Evolutionary conservation across 2,888 invertebrate genomes (phyloP).

Genomic region (Listrodromus nycthemerus): DNA sequence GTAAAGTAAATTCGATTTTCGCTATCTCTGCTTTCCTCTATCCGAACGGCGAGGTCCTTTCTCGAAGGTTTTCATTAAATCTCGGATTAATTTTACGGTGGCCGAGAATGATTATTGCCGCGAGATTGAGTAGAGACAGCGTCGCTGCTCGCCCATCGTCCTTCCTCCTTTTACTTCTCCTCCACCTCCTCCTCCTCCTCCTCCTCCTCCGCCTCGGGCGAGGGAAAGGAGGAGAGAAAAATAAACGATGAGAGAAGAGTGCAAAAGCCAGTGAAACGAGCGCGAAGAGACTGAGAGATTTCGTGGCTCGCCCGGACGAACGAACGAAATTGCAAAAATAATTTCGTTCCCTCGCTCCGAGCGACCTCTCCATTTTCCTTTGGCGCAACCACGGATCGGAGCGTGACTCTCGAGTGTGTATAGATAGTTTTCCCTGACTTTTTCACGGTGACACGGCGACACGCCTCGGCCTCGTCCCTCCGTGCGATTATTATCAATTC

Average conservation of each 20-base stretch:
- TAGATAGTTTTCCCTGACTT: constrained; percentile 17
- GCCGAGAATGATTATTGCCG: constrained; percentile 65
- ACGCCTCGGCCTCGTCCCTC: constrained; percentile 6
- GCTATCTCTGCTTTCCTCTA: constrained; percentile 18
- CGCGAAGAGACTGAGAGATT: constrained; percentile 42
- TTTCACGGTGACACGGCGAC: constrained; percentile 18
- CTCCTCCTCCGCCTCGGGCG: constrained; percentile 17
- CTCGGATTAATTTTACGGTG: constrained; percentile 66
- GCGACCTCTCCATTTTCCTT: constrained; percentile 4
- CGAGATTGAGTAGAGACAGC: constrained; percentile 60
- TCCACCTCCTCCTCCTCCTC: constrained; percentile 32
- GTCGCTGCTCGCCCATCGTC: constrained; percentile 22
- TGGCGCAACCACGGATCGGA: not conserved
- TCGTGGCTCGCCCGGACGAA: constrained; percentile 32
- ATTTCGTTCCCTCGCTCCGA: constrained; percentile 51
- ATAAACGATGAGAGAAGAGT: constrained; percentile 25
- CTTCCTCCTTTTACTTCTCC: too few species aligned
- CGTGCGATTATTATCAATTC: constrained; percentile 37
- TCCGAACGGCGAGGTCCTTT: constrained; percentile 40
- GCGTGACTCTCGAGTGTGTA: not conserved
- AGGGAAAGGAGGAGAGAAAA: constrained; percentile 12
- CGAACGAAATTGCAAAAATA: constrained; percentile 66
- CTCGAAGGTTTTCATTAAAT: constrained; percentile 67
- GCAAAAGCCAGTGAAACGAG: constrained; percentile 33
- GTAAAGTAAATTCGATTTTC: constrained; percentile 62